Percentiles rank a stretch among this genome's conserved stretches.
Evolutionary conservation across 2,888 invertebrate genomes (phyloP).

Genomic region (Notocelia uddmanniana): DNA sequence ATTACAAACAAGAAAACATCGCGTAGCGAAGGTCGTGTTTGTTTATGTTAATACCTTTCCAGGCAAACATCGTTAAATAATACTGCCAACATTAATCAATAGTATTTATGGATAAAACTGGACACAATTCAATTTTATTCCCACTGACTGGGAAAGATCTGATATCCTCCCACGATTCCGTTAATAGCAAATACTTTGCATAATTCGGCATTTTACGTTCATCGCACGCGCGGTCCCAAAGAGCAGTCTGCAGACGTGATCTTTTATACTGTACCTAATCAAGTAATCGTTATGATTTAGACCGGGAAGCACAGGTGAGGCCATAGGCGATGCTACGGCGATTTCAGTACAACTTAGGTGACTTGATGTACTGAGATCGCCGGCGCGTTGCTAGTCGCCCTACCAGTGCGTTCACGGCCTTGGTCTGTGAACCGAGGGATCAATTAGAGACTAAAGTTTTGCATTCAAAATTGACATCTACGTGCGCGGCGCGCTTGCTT

Average conservation of each 20-base stretch:
- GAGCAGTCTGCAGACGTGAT: slow-evolving; percentile 4
- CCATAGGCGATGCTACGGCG: too few relatives aligned
- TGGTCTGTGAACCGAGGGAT: neutral
- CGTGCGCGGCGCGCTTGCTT: too few relatives aligned
- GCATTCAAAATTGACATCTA: too few relatives aligned
- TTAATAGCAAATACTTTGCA: slow-evolving; percentile 6
- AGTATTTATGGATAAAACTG: neutral
- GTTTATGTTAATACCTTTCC: neutral
- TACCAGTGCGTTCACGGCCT: too few relatives aligned
- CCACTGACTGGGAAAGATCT: neutral
- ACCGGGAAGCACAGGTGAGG: too few relatives aligned
- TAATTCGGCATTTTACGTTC: slow-evolving; percentile 14
- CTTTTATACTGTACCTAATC: neutral
- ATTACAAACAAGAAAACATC: too few relatives aligned
- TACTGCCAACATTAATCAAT: slow-evolving; percentile 3
- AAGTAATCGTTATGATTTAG: neutral
- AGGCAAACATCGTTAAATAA: slow-evolving; percentile 4
- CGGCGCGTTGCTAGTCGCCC: too few relatives aligned
- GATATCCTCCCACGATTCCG: neutral
- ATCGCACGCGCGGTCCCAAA: slow-evolving; percentile 9
- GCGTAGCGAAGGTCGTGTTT: neutral
- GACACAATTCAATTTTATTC: neutral
- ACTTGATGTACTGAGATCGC: too few relatives aligned
- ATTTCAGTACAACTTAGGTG: too few relatives aligned
- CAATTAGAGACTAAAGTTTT: neutral